Percentiles rank a stretch among this genome's conserved stretches.
Conservation (phyloP, 2,113 vertebrate species). For the Neolamprologus longior region DNA sequence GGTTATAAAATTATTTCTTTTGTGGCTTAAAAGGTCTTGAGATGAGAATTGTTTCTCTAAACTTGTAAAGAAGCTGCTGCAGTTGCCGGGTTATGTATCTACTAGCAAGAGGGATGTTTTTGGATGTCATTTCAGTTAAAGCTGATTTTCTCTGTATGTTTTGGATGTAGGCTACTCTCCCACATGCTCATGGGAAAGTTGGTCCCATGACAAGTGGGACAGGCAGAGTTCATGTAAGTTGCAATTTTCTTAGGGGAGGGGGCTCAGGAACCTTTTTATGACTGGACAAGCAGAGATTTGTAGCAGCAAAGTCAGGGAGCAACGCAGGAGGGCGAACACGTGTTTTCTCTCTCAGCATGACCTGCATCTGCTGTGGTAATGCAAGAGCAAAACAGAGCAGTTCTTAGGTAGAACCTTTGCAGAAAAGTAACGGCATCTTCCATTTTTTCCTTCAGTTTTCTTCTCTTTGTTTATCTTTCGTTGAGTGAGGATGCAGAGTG, state of each 20-base stretch:
- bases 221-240: not conserved
- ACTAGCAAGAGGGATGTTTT: not conserved
- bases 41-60: not conserved
- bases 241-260: not conserved
- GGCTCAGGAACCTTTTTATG: constrained; percentile 5
- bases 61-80: not conserved
- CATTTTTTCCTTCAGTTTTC: not conserved
- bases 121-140: not conserved
- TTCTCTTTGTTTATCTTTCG: not conserved
- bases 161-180: not conserved
- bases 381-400: not conserved
- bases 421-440: not conserved
- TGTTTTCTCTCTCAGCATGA: constrained; percentile 32
- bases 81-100: not conserved
- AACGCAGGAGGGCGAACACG: constrained; percentile 22
- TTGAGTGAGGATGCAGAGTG: not conserved
- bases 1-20: not conserved
- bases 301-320: not conserved
- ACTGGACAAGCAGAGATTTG: constrained; percentile 37
- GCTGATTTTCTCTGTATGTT: not conserved
- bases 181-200: constrained; percentile 21
- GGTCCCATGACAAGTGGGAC: constrained; percentile 1
- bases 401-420: not conserved
- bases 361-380: not conserved
- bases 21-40: not conserved